Percentiles rank a stretch among this genome's conserved stretches.
phyloP scores from a whole-genome alignment of 2,797 vertebrate genomes.

The Coregonus sp. region DNA sequence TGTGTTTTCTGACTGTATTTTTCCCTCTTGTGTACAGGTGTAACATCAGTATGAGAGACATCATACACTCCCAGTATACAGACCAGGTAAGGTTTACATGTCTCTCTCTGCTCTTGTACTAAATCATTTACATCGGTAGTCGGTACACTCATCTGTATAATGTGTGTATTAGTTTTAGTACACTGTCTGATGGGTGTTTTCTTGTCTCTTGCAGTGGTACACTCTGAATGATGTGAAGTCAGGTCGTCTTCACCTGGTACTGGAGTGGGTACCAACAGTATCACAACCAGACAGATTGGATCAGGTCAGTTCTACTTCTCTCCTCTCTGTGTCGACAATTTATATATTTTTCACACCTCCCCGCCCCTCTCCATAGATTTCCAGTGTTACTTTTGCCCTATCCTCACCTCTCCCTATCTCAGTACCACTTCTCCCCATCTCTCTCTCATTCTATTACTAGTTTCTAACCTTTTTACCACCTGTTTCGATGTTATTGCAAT shows the following conservation, averaged over 20 bases:
- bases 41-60: slow-evolving; percentile 75
- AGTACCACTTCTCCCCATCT: slow-evolving; percentile 9
- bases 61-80: slow-evolving; percentile 75
- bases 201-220: slow-evolving; percentile 79
- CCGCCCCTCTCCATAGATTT: neutral
- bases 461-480: neutral
- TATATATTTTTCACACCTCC: slow-evolving; percentile 22
- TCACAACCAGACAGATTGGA: slow-evolving; percentile 73
- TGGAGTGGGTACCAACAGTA: slow-evolving; percentile 81
- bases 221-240: slow-evolving; percentile 83
- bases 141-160: neutral
- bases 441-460: neutral
- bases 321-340: neutral
- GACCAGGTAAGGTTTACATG: slow-evolving; percentile 78
- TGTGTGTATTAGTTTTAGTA: neutral
- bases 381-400: slow-evolving; percentile 77
- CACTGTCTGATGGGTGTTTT: neutral
- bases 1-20: neutral
- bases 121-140: neutral
- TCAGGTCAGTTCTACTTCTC: slow-evolving; percentile 66
- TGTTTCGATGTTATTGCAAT: neutral
- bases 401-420: neutral
- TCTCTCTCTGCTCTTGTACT: neutral
- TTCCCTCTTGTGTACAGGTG: slow-evolving; percentile 61
- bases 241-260: slow-evolving; percentile 81